These are phyloP conservation scores for Phrynosoma platyrhinos DNA, from an alignment of 2,113 vertebrate species.

Conservation along the genomic window DNA sequence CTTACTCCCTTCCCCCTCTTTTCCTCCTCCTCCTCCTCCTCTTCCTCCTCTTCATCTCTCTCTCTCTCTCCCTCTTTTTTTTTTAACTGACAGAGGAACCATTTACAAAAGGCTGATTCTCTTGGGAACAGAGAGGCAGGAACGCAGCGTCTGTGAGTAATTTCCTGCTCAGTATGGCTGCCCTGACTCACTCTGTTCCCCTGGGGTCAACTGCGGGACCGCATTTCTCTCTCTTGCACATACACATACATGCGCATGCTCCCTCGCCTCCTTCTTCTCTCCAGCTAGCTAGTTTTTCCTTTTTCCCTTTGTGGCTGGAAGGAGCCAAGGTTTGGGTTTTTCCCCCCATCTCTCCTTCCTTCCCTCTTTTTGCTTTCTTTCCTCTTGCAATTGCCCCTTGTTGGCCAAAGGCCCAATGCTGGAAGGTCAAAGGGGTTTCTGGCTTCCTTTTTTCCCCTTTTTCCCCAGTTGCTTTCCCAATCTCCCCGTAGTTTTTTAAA, in stretches of 20 bases:
- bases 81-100: constrained; percentile 85
- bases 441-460: too few relatives aligned
- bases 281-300: constrained; percentile 61
- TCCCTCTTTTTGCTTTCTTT: background rate
- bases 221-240: constrained; percentile 55
- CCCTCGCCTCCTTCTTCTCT: constrained; percentile 78
- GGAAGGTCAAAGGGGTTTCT: too few relatives aligned
- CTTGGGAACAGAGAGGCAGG: constrained; percentile 84
- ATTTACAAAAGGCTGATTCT: constrained; percentile 90
- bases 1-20: background rate
- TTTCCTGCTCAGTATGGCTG: constrained; percentile 99
- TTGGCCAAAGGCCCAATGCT: background rate
- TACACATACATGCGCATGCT: background rate
- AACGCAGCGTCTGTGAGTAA: constrained; percentile 93
- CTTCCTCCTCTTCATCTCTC: constrained; percentile 14
- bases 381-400: background rate
- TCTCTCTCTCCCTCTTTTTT: constrained; percentile 33
- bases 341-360: constrained; percentile 49
- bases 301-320: constrained; percentile 76
- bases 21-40: too few relatives aligned
- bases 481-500: too few relatives aligned
- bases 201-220: constrained; percentile 84
- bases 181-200: constrained; percentile 92
- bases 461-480: background rate
- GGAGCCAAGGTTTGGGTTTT: constrained; percentile 55